Percentiles rank a stretch among this genome's conserved stretches.
These are phyloP conservation scores for Drosophila sucinea DNA, from an alignment of 1,140 invertebrate genomes.

Conservation along the genomic window DNA sequence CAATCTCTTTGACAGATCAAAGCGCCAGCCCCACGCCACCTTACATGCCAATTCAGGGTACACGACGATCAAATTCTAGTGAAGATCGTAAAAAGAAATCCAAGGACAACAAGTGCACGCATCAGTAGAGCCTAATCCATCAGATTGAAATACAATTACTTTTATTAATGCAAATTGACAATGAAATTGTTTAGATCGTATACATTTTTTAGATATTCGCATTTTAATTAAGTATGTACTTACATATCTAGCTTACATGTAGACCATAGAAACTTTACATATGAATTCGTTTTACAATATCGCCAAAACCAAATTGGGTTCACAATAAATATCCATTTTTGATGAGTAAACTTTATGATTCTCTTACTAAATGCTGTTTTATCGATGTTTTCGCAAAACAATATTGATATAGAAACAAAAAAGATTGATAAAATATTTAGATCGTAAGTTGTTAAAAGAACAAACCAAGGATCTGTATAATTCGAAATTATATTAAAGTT, in stretches of 20 bases:
- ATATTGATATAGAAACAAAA: too few species aligned
- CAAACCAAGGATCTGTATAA: too few species aligned
- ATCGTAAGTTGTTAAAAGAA: too few species aligned
- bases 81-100: conserved; percentile 84
- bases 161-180: conserved; percentile 45
- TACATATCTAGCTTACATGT: conserved; percentile 37
- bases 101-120: conserved; percentile 83
- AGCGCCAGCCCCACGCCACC: conserved; percentile 86
- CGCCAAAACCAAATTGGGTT: background rate
- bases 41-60: conserved; percentile 92
- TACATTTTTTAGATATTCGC: conserved; percentile 35
- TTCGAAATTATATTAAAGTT: too few species aligned
- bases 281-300: conserved; percentile 17
- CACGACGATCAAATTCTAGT: conserved; percentile 85
- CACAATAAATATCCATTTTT: conserved; percentile 10
- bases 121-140: conserved; percentile 68
- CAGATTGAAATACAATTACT: conserved; percentile 3
- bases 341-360: background rate
- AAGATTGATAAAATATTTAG: too few species aligned
- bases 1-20: conserved; percentile 69
- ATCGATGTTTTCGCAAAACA: too few species aligned
- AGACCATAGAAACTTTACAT: conserved; percentile 9
- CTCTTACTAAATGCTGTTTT: too few species aligned
- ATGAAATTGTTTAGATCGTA: conserved; percentile 69
- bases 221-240: conserved; percentile 38